Conservation (phyloP, 2,797 vertebrate genomes). For the Etheostoma perlongum region DNA sequence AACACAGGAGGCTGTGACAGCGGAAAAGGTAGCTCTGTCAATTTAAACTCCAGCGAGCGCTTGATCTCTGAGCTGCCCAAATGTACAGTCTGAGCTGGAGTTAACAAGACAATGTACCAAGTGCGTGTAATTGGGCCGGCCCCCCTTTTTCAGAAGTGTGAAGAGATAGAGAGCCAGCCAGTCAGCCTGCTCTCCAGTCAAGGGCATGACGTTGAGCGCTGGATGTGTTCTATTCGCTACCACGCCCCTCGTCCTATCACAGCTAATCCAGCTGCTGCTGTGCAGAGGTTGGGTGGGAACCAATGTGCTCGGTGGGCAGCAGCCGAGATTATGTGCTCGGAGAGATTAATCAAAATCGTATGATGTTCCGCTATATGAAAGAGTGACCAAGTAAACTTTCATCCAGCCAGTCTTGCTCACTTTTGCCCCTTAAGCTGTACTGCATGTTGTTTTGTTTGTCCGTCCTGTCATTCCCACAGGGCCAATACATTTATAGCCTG, state of each 20-base stretch:
- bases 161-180: conserved; percentile 62
- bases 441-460: conserved; percentile 35
- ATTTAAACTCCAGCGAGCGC: conserved; percentile 62
- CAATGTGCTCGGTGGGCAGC: conserved; percentile 46
- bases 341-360: conserved; percentile 75
- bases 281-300: conserved; percentile 58
- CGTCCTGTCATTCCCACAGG: conserved; percentile 45
- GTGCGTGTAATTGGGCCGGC: conserved; percentile 71
- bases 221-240: conserved; percentile 56
- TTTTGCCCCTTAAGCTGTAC: conserved; percentile 30
- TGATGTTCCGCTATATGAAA: conserved; percentile 51
- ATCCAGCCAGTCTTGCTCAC: conserved; percentile 23
- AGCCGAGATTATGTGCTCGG: conserved; percentile 65
- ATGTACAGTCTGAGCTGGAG: conserved; percentile 69
- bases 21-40: conserved; percentile 76
- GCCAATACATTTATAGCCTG: conserved; percentile 31
- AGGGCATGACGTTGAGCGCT: conserved; percentile 59
- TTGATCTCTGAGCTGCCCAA: conserved; percentile 73
- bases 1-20: conserved; percentile 73
- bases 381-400: conserved; percentile 52
- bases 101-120: conserved; percentile 77
- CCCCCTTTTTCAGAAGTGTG: conserved; percentile 42
- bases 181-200: conserved; percentile 64
- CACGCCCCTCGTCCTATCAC: conserved; percentile 55
- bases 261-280: conserved; percentile 70